Evolutionary conservation across 2,888 invertebrate genomes (phyloP).

Genomic region (Temnothorax rugatulus): DNA sequence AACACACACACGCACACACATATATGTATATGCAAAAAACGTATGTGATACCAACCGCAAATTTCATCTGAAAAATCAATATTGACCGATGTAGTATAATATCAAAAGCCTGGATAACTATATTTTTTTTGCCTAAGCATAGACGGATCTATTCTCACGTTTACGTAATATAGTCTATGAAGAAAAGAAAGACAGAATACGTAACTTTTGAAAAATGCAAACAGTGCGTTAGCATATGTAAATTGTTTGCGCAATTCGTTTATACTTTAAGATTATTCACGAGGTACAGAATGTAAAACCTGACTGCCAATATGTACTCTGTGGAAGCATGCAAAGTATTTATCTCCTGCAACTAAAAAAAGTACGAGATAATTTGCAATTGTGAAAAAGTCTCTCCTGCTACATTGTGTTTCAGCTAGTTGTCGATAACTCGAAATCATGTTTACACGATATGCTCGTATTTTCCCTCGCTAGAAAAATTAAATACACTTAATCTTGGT

Average conservation of each 20-base stretch:
- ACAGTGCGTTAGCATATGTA: neutral
- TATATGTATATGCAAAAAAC: neutral
- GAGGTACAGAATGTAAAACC: neutral
- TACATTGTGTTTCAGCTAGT: neutral
- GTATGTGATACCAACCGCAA: neutral
- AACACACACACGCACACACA: neutral
- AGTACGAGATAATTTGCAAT: neutral
- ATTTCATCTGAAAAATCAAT: constrained; percentile 22
- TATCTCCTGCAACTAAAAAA: neutral
- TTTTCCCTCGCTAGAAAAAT: neutral
- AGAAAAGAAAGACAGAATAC: neutral
- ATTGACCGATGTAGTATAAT: constrained; percentile 1
- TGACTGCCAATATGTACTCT: neutral
- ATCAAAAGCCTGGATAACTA: neutral
- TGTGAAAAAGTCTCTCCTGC: neutral
- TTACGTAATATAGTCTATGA: neutral
- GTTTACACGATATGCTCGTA: neutral
- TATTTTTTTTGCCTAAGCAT: neutral
- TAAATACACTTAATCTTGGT: neutral
- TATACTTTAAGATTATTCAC: constrained; percentile 1
- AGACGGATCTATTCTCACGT: neutral
- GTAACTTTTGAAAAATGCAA: constrained; percentile 10
- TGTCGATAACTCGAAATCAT: constrained; percentile 2
- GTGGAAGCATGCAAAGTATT: neutral
- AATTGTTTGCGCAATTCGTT: constrained; percentile 2